Conservation (phyloP, 2,113 vertebrate species). For the Vicugna pacos region DNA sequence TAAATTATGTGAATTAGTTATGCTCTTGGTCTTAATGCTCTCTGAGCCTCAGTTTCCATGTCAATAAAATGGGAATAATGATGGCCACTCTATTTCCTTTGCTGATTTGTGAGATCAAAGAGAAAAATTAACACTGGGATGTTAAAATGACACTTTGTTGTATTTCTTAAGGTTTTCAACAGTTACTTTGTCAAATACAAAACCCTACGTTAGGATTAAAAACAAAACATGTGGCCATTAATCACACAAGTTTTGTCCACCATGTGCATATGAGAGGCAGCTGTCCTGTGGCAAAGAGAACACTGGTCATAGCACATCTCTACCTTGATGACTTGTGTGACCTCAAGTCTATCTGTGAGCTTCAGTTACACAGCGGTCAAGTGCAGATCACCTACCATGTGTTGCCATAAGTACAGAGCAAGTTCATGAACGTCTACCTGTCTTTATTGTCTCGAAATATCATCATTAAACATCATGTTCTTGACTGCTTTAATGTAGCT, state of each 20-base stretch:
- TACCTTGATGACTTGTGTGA: not conserved
- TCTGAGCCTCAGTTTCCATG: not conserved
- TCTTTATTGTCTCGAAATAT: not conserved
- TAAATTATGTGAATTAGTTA: not conserved
- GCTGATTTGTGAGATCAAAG: not conserved
- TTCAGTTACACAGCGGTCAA: not conserved
- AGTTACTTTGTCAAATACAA: not conserved
- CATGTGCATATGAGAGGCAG: not conserved
- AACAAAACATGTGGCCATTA: not conserved
- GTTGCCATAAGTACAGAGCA: not conserved
- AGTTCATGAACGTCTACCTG: not conserved
- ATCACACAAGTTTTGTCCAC: not conserved
- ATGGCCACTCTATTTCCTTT: not conserved
- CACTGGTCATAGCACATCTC: not conserved
- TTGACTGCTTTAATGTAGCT: not conserved
- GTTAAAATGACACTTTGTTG: not conserved
- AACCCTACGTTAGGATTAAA: not conserved
- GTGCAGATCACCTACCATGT: not conserved
- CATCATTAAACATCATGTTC: not conserved
- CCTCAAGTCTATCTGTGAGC: not conserved
- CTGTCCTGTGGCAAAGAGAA: not conserved
- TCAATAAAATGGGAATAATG: not conserved
- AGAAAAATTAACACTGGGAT: not conserved
- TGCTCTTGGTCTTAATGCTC: not conserved
- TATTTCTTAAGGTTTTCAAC: constrained; percentile 24